Evolutionary conservation across 2,888 invertebrate genomes (phyloP), one percentile per base, ranked within the genome.

Genomic region (Lycophotia porphyrea): DNA sequence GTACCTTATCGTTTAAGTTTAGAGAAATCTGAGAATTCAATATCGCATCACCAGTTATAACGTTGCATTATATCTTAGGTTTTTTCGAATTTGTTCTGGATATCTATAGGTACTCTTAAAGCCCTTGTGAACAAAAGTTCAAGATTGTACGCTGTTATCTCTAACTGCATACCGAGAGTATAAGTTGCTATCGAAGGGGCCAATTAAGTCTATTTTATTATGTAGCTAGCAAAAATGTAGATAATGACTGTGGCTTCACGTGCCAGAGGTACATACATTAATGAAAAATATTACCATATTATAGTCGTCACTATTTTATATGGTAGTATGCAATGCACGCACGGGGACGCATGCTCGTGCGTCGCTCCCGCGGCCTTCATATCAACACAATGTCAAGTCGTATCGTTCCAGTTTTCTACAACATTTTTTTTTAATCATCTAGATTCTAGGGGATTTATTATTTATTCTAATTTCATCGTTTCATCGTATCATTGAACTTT

Each of bases 361-460:
- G 88, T 89, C 90, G 89, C 88, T 88, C 90, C 85, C 80, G 84
- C 85, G 91, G 90, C 93, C 92, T 93, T 93, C 92, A 87, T 84
- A 81, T 87, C 80, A 82, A 88, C 79, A 87, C 91, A 92, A 91
- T 90, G 90, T 90, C 90, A 88, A 76, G 83, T 76, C 65, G 78
- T 61, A 84, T 82, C 81, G 80, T 75, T 87, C 81, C 82, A 81
- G 82, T 88, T 86, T 88, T 88, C 84, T 90, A 84, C 60, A 83
- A n/a, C n/a, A 65, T 71, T 34, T 0, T 42, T 60, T 60, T 52
- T 42, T 13, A 31, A 18, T 42, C 2, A 31, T 63, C 42, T 27
- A 39, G 15, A 13, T 4, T 55, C 15, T 18, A 55, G 7, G 27
- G 18, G 21, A 58, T 39, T 39, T 39, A n/a, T 80, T 34, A 27